A percentile compares a stretch with the other conserved stretches of the same genome.
These are phyloP conservation scores for Nephrotoma guestfalica DNA, from an alignment of 2,888 invertebrate genomes.

Conservation along the genomic window DNA sequence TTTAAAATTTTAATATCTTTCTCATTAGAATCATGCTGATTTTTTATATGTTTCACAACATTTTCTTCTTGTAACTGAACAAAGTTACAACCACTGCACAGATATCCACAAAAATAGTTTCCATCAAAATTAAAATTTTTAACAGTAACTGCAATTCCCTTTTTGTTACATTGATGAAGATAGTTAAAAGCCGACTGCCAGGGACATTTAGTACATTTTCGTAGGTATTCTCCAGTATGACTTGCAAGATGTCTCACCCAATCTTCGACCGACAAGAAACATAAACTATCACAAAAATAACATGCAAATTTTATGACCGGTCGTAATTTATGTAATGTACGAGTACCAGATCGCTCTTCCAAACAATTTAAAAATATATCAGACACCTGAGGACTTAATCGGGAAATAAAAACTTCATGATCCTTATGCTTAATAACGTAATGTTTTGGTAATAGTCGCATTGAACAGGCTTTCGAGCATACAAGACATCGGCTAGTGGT, in stretches of 20 bases:
- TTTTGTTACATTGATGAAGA: constrained; percentile 10
- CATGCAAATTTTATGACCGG: constrained; percentile 16
- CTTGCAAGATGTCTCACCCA: constrained; percentile 52
- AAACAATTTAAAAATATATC: constrained; percentile 6
- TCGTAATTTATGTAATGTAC: background rate
- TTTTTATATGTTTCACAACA: constrained; percentile 43
- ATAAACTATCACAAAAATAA: constrained; percentile 22
- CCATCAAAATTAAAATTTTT: background rate
- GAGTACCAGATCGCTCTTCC: background rate
- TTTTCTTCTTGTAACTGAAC: constrained; percentile 48
- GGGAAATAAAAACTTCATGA: constrained; percentile 47
- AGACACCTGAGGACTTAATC: constrained; percentile 32
- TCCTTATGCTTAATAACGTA: constrained; percentile 48
- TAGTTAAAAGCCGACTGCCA: constrained; percentile 8
- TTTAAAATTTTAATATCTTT: background rate
- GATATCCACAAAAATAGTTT: constrained; percentile 33
- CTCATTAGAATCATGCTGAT: constrained; percentile 17
- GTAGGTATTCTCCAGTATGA: constrained; percentile 68
- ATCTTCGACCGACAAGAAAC: constrained; percentile 12
- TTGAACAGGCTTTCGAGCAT: constrained; percentile 29
- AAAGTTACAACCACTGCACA: constrained; percentile 59
- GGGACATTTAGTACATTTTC: constrained; percentile 46
- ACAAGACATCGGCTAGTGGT: constrained; percentile 21
- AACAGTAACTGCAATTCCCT: background rate
- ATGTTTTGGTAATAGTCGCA: constrained; percentile 31